Base-by-base conservation (phyloP, 2,888 invertebrate species). In the Leucophora obtusa region DNA sequence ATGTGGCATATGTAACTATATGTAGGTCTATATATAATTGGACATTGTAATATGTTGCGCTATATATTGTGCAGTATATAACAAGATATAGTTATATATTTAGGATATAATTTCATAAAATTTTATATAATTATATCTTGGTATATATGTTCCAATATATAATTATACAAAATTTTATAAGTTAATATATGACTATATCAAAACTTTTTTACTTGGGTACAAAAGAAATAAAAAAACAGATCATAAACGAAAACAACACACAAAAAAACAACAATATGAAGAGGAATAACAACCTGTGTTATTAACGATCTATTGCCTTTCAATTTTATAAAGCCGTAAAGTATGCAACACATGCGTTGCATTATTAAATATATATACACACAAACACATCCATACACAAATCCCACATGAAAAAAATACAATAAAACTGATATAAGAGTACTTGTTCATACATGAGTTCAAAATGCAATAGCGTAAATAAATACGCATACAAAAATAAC, bases 291-390 rank as follows among this genome's bases (percentile, higher is more conserved):
- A 43, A n/a, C 24, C n/a, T 24, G 54, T 47, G n/a, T 47, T 47
- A n/a, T 47, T 47, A 47, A 47, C 43, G 43, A 47, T 47, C 14
- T 47, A 47, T 54, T 69, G 15, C 2, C n/a, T 21, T 33, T 50
- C 50, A 24, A n/a, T 65, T 58, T 47, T 10, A 1, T 21, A 15
- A 53, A 38, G 53, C 66, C 66, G 35, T 56, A 66, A 56, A 66
- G 21, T 66, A 66, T 66, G 66, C 66, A 66, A 54, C 66, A 66
- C 66, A 66, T 66, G 56, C 8, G 24, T 21, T 50, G 43, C 24
- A 59, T 18, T 70, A 51, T 51, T 59, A 18, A 58, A 58, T 11
- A 59, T 17, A 35, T 1, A 51, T 5, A 18, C 18, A 54, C 18
- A 35, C 18, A 14, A 18, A 35, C 38, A 59, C n/a, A n/a, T n/a